A percentile compares a stretch with the other conserved stretches of the same genome.
These are phyloP conservation scores for Eugnorisma glareosa DNA, from an alignment of 2,888 invertebrate species.

Conservation along the genomic window DNA sequence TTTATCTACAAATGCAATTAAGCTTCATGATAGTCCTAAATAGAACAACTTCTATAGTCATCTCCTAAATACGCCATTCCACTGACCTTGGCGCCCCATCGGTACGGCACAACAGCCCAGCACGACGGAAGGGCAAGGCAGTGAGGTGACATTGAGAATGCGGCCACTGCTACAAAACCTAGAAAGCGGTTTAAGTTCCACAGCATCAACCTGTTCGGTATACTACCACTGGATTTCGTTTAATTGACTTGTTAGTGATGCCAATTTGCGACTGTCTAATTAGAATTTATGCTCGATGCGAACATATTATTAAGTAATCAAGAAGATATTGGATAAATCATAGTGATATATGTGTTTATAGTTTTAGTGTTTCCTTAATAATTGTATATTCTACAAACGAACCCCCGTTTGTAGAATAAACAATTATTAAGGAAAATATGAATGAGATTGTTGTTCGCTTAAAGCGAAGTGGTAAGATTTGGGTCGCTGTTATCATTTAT, in stretches of 20 bases:
- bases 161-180: conserved; percentile 74
- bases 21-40: neutral
- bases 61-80: conserved; percentile 38
- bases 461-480: conserved; percentile 13
- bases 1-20: neutral
- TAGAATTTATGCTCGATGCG: conserved; percentile 38
- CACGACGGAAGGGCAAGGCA: conserved; percentile 75
- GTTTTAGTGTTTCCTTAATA: conserved; percentile 19
- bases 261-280: conserved; percentile 54
- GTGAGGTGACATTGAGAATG: conserved; percentile 73
- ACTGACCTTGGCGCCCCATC: conserved; percentile 68
- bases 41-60: conserved; percentile 13
- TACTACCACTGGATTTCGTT: conserved; percentile 47
- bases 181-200: conserved; percentile 67
- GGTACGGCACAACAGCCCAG: conserved; percentile 58
- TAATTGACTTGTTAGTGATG: conserved; percentile 54
- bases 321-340: conserved; percentile 46
- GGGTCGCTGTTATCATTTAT: conserved; percentile 34
- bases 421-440: neutral
- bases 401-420: neutral
- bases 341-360: conserved; percentile 26
- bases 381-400: too few relatives aligned
- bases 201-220: conserved; percentile 53
- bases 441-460: neutral
- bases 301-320: conserved; percentile 46